phyloP scores from a whole-genome alignment of 1,140 invertebrate genomes.

The Sinonovacula constricta region DNA sequence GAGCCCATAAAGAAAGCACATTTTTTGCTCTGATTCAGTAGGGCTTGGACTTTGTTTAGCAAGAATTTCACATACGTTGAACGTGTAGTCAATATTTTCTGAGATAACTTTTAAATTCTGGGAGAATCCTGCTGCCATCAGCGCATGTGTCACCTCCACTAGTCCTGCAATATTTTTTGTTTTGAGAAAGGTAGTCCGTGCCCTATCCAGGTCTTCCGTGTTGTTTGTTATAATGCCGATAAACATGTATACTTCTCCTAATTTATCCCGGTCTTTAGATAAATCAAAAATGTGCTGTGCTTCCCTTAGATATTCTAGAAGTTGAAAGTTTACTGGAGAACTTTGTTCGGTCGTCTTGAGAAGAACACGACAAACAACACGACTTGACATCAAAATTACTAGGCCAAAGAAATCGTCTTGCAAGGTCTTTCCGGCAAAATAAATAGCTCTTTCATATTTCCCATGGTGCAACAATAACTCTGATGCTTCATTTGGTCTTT shows the following conservation, averaged over 20 bases:
- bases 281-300: constrained; percentile 1
- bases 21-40: constrained; percentile 44
- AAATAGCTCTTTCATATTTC: constrained; percentile 48
- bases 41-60: constrained; percentile 9
- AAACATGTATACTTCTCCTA: constrained; percentile 40
- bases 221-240: constrained; percentile 36
- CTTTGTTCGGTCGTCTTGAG: neutral
- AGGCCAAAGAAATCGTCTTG: constrained; percentile 50
- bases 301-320: neutral
- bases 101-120: constrained; percentile 19
- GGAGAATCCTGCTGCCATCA: constrained; percentile 23
- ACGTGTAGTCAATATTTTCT: constrained; percentile 47
- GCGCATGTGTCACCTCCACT: constrained; percentile 55
- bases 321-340: neutral
- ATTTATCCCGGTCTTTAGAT: constrained; percentile 24
- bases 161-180: constrained; percentile 49
- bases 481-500: constrained; percentile 51
- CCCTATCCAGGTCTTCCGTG: constrained; percentile 36
- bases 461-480: constrained; percentile 51
- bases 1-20: constrained; percentile 62
- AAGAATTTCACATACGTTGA: constrained; percentile 49
- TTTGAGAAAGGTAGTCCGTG: constrained; percentile 41
- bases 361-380: neutral
- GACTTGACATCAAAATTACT: constrained; percentile 43
- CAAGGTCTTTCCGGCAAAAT: constrained; percentile 42